phyloP scores from a whole-genome alignment of 2,797 vertebrate species.

The Oophaga sylvatica region DNA sequence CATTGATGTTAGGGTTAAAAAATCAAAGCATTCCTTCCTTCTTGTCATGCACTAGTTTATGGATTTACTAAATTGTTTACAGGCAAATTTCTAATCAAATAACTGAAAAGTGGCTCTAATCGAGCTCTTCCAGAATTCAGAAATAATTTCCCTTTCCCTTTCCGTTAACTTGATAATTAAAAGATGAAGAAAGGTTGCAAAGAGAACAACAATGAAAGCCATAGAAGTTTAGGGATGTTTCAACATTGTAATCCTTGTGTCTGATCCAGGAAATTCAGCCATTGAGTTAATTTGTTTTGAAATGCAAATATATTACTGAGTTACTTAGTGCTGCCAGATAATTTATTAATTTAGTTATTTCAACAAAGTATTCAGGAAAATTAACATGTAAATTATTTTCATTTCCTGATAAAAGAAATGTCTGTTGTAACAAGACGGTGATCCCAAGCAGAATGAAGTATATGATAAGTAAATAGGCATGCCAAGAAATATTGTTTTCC shows the following conservation, averaged over 20 bases:
- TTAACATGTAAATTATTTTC: constrained; percentile 55
- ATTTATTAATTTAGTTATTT: constrained; percentile 57
- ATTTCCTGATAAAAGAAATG: constrained; percentile 45
- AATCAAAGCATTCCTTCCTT: background rate
- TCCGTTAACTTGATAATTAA: constrained; percentile 51
- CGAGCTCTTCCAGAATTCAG: constrained; percentile 5
- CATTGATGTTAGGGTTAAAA: background rate
- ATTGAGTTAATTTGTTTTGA: constrained; percentile 62
- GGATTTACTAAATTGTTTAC: constrained; percentile 16
- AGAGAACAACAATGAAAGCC: constrained; percentile 36
- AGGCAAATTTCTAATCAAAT: constrained; percentile 28
- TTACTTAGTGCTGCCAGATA: constrained; percentile 50
- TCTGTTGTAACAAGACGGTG: constrained; percentile 22
- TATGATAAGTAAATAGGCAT: constrained; percentile 40
- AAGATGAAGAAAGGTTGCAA: constrained; percentile 45
- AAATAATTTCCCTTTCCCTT: constrained; percentile 38
- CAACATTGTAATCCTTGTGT: constrained; percentile 68
- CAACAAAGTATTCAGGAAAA: constrained; percentile 47
- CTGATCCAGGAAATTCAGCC: constrained; percentile 62
- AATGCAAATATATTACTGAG: constrained; percentile 55
- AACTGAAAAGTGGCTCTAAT: constrained; percentile 34
- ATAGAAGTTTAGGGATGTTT: constrained; percentile 62
- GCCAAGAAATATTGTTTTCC: constrained; percentile 36
- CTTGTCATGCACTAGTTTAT: background rate
- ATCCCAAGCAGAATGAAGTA: constrained; percentile 42